Percentiles rank a stretch among this genome's conserved stretches.
Evolutionary conservation across 2,797 vertebrate species (phyloP).

Genomic region (Prunella strophiata): DNA sequence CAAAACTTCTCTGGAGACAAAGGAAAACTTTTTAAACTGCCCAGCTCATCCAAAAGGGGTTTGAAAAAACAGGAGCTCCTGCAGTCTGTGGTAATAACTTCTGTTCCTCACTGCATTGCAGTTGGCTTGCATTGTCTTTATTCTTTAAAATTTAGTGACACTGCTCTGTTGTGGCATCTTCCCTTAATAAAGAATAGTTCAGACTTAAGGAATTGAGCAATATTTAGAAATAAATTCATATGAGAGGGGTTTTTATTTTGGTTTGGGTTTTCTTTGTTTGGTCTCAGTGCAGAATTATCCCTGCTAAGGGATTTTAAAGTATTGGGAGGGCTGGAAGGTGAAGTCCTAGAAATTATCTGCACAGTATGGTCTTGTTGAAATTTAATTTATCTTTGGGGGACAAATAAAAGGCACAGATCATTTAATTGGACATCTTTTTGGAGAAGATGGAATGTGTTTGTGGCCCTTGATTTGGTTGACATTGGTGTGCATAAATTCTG

Average conservation of each 20-base stretch:
- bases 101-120: background rate
- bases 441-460: background rate
- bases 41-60: constrained; percentile 70
- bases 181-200: background rate
- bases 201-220: background rate
- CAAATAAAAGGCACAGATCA: background rate
- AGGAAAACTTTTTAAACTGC: constrained; percentile 83
- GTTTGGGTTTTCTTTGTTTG: background rate
- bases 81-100: constrained; percentile 79
- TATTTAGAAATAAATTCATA: background rate
- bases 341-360: background rate
- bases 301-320: background rate
- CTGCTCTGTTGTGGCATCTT: background rate
- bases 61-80: constrained; percentile 79
- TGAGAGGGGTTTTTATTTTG: background rate
- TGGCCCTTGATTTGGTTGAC: background rate
- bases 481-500: background rate
- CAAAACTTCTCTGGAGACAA: constrained; percentile 81
- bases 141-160: background rate
- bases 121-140: background rate
- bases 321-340: background rate
- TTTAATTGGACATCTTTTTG: background rate
- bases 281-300: background rate
- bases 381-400: background rate
- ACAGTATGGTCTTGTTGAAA: background rate